Base-by-base conservation (phyloP, 2,888 invertebrate species). In the Bembecia ichneumoniformis region DNA sequence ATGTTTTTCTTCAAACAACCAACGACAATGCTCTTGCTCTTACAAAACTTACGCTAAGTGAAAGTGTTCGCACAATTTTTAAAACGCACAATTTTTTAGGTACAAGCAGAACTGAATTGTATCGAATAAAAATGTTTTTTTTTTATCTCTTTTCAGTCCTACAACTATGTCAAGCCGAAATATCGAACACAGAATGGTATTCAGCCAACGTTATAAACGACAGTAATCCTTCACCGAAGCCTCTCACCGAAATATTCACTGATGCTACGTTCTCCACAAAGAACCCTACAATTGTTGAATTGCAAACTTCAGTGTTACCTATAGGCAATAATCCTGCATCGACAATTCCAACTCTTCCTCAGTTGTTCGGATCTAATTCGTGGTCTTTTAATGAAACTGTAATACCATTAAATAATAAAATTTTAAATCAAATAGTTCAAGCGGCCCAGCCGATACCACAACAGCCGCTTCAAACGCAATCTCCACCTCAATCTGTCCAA, bases 101-200 rank as follows among this genome's bases (percentile, higher is more conserved):
- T 17, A 3, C 3, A 17, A 17, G 20, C 20, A 28, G 4, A 28
- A 28, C 20, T 28, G 4, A 28, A 2, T 20, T 2, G 20, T 28
- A 28, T 9, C 28, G 9, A 28, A 28, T 28, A 28, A 28, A 28
- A 40, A 40, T 36, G 36, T 36, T 35, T 9, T 35, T 35, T 35
- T 35, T 9, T 14, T 13, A 40, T 52, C 47, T 51, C 36, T 36
- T 81, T 82, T 35, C 82, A 87, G 86, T 84, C 70, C 72, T 84
- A 72, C 79, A 82, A 76, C 71, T 77, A 70, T 79, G 82, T 67
- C 74, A 72, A 77, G 80, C 81, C 56, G 74, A 81, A 66, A 69
- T 71, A 64, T 61, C 68, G 17, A 68, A 71, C 51, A 64, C 70
- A 75, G 60, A 66, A 46, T 87, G 86, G 86, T 83, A 77, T 64